Evolutionary conservation across 2,113 vertebrate species (phyloP), one percentile per base, ranked within the genome.

Genomic region (Leuciscus idus): DNA sequence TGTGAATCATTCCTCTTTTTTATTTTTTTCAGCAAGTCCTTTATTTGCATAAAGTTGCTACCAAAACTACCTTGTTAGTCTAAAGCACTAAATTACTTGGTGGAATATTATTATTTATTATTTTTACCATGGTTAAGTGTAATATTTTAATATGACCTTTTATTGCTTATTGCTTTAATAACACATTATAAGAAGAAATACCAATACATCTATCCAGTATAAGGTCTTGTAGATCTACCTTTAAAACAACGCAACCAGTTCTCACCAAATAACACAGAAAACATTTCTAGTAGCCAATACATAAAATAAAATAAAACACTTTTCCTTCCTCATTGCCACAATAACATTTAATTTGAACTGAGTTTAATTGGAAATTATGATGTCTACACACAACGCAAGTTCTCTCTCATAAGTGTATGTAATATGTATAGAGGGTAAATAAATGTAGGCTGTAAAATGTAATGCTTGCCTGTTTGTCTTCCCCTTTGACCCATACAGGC

Each of bases 321-420:
- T 86, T 75, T 62, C 19, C 13, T 59, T 39, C 17, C 9, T 75
- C 19, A 33, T 81, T 36, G 48, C 85, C 21, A 3, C 59, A 50
- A 78, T 87, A 70, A 70, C 88, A 72, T 84, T 84, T 15, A 43
- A n/a, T 62, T 86, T 79, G 21, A 86, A 86, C 17, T 82, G 43
- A 82, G 61, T 68, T 88, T 84, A 86, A 86, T 81, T 75, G 17
- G 26, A 86, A 89, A 73, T 85, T 9, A 87, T 89, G 76, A 82
- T 73, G 43, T 33, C 39, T 30, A 26, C 57, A 70, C 46, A 74
- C 73, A 80, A 59, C 9, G 8, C 0, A 10, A 15, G 33, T 76
- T 68, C 76, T 21, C n/a, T 84, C 33, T 28, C 2, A 13, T 36
- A 68, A 70, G 62, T 61, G 28, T 59, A 57, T 81, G 33, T 21